Evolutionary conservation across 2,888 invertebrate genomes (phyloP), one percentile per base, ranked within the genome.

Genomic region (Brachyptera risi): DNA sequence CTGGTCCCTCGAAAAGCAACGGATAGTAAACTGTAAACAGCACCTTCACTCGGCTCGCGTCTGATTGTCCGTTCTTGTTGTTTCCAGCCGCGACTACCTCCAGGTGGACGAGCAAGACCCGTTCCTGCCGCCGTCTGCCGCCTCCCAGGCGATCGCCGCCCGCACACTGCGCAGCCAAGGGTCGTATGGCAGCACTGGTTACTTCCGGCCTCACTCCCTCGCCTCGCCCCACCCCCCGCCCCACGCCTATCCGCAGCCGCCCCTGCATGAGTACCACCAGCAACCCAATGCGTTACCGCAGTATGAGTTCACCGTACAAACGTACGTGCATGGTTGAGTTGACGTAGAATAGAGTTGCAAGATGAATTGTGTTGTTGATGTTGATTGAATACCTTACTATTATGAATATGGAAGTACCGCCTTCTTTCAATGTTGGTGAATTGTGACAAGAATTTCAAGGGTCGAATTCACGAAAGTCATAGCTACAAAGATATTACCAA

Each of bases 101-200:
- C 90, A 90, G 74, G 87, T 88, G 67, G 92, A 92, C 75, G 92
- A 92, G 74, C 89, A 90, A 65, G 92, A 89, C 67, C 88, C 89
- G 63, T 89, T 88, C 78, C 79, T 90, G 69, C 87, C 88, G 56
- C 65, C 70, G 60, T 74, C 81, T 67, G 78, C 79, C 61, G 76
- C 82, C 67, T 75, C 81, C 70, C 74, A 82, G 76, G 82, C 83
- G 67, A 82, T 82, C 68, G 83, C 82, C 67, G 83, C 82, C 60
- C 76, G 83, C 72, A 83, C 82, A 71, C 77, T 82, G 72, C 83
- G 85, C 79, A 79, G 85, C 86, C 82, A 83, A 84, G 83, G 83
- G 83, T 83, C 83, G 83, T 82, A 82, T 79, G 78, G 83, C 83
- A 79, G 83, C 64, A 65, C 63, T 56, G 64, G 64, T 50, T 60